Percentiles rank a stretch among this genome's conserved stretches.
phyloP scores from a whole-genome alignment of 2,113 vertebrate species.

The Microtus richardsoni region DNA sequence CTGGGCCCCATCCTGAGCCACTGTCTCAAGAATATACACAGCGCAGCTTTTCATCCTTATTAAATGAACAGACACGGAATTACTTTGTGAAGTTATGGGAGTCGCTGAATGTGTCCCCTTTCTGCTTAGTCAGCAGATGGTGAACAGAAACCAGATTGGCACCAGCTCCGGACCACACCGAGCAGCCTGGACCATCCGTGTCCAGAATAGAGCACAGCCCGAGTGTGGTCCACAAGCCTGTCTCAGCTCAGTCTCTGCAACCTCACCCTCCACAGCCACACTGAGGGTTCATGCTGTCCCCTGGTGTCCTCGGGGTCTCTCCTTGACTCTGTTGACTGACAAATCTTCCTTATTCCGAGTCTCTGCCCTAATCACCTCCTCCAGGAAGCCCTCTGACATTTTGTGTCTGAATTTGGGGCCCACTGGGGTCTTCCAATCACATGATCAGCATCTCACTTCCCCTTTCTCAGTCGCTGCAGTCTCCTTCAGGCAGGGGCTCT shows the following conservation, averaged over 20 bases:
- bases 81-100: not conserved
- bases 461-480: too few species aligned
- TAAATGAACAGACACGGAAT: not conserved
- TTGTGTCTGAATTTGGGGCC: not conserved
- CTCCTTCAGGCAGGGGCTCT: not conserved
- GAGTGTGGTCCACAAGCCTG: not conserved
- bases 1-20: too few species aligned
- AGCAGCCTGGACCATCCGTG: not conserved
- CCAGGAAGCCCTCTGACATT: not conserved
- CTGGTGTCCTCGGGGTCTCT: not conserved
- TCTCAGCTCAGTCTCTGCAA: too few species aligned
- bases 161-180: rapidly evolving
- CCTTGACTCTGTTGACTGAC: too few species aligned
- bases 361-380: not conserved
- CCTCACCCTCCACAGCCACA: not conserved
- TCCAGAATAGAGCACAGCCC: not conserved
- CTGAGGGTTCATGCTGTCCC: rapidly evolving
- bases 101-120: not conserved
- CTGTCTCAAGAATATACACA: not conserved
- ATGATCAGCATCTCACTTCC: not conserved
- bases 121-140: too few species aligned
- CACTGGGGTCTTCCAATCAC: not conserved
- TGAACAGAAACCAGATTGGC: rapidly evolving
- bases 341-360: not conserved
- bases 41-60: not conserved